A percentile compares a stretch with the other conserved stretches of the same genome.
These are phyloP conservation scores for Amaurobius ferox DNA, from an alignment of 2,888 invertebrate genomes.

Conservation along the genomic window DNA sequence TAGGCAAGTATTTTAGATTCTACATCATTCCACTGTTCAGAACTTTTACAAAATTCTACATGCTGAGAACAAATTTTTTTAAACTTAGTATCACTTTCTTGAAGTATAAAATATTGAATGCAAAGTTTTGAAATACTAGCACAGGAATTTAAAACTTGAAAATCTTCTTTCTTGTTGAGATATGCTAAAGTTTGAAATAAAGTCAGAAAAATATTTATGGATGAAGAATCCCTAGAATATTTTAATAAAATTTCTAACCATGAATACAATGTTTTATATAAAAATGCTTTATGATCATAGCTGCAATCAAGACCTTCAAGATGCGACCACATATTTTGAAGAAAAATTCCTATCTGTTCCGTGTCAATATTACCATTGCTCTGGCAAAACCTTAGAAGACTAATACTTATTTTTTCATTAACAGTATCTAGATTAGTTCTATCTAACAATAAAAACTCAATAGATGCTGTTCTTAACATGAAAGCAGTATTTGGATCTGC, in stretches of 20 bases:
- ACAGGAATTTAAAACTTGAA: conserved; percentile 1
- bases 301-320: not conserved
- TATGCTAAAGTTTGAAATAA: conserved; percentile 6
- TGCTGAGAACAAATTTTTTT: not conserved
- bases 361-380: not conserved
- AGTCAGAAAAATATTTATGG: conserved; percentile 11
- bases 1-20: not conserved
- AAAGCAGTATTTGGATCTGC: not conserved
- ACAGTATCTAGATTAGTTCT: not conserved
- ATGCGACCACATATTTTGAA: conserved; percentile 33
- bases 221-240: not conserved
- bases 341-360: not conserved
- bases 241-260: conserved; percentile 30
- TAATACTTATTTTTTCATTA: not conserved
- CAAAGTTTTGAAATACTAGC: conserved; percentile 12
- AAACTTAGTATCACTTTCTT: not conserved
- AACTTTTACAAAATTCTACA: not conserved
- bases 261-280: conserved; percentile 18
- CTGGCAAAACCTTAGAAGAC: not conserved
- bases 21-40: not conserved
- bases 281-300: conserved; percentile 14
- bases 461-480: conserved; percentile 6
- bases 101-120: conserved; percentile 20
- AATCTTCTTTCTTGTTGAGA: not conserved
- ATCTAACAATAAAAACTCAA: conserved; percentile 28